phyloP scores from a whole-genome alignment of 2,113 vertebrate species.

The Phycodurus eques region DNA sequence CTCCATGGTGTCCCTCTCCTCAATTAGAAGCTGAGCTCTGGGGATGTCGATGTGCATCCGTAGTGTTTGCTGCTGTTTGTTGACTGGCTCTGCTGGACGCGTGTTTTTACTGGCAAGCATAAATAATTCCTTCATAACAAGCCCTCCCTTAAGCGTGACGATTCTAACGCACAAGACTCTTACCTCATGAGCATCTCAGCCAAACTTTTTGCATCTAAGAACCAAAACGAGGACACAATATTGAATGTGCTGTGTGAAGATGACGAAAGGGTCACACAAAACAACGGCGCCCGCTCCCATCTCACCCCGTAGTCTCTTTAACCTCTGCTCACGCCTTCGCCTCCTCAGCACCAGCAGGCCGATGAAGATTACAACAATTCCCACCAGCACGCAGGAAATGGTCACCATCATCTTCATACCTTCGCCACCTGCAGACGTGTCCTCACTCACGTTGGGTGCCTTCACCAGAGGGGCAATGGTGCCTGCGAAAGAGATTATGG shows the following conservation, averaged over 20 bases:
- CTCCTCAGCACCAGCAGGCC: conserved; percentile 87
- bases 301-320: conserved; percentile 94
- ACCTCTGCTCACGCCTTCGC: conserved; percentile 89
- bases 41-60: conserved; percentile 99
- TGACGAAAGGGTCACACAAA: background rate
- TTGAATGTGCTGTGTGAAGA: background rate
- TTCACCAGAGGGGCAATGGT: conserved; percentile 96
- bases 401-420: conserved; percentile 98
- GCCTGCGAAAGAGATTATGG: conserved; percentile 70
- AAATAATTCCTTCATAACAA: background rate
- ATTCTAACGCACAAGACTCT: conserved; percentile 22
- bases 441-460: conserved; percentile 85
- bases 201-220: conserved; percentile 95
- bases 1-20: conserved; percentile 98
- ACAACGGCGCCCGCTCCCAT: background rate
- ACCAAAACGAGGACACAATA: conserved; percentile 48
- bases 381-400: conserved; percentile 92
- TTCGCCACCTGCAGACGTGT: conserved; percentile 80
- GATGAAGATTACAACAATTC: conserved; percentile 85
- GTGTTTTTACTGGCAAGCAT: conserved; percentile 88
- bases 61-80: conserved; percentile 95
- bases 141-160: background rate
- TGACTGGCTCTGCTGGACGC: conserved; percentile 91
- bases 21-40: conserved; percentile 93
- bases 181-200: conserved; percentile 99